Conservation (phyloP, 2,797 vertebrate genomes). For the Crenichthys baileyi region DNA sequence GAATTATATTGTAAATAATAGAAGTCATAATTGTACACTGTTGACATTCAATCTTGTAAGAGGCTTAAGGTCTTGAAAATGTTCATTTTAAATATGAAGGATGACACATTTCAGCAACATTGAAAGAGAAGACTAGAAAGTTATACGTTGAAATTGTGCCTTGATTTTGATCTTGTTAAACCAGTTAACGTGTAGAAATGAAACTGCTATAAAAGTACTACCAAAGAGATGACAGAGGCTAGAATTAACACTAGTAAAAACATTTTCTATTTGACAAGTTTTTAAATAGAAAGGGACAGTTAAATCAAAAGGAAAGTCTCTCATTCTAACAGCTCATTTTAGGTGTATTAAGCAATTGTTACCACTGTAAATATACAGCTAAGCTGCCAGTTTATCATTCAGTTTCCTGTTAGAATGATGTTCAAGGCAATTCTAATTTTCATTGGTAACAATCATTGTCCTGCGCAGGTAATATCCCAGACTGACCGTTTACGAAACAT, state of each 20-base stretch:
- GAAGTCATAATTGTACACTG: slow-evolving; percentile 13
- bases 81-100: background rate
- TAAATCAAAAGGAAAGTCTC: background rate
- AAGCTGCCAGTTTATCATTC: background rate
- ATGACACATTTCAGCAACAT: background rate
- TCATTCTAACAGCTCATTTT: background rate
- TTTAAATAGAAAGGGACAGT: background rate
- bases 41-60: background rate
- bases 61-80: background rate
- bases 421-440: background rate
- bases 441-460: background rate
- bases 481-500: slow-evolving; percentile 10
- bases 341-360: background rate
- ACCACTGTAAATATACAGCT: background rate
- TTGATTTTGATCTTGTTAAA: slow-evolving; percentile 3
- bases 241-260: slow-evolving; percentile 23
- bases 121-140: slow-evolving; percentile 14
- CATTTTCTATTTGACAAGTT: background rate
- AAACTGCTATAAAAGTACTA: slow-evolving; percentile 6
- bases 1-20: slow-evolving; percentile 45
- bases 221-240: slow-evolving; percentile 5
- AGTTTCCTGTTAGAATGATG: slow-evolving; percentile 1
- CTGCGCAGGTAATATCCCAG: background rate
- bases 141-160: background rate
- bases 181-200: slow-evolving; percentile 1